A percentile compares a stretch with the other conserved stretches of the same genome.
phyloP scores from a whole-genome alignment of 2,888 invertebrate genomes.

The Mythimna albipuncta region DNA sequence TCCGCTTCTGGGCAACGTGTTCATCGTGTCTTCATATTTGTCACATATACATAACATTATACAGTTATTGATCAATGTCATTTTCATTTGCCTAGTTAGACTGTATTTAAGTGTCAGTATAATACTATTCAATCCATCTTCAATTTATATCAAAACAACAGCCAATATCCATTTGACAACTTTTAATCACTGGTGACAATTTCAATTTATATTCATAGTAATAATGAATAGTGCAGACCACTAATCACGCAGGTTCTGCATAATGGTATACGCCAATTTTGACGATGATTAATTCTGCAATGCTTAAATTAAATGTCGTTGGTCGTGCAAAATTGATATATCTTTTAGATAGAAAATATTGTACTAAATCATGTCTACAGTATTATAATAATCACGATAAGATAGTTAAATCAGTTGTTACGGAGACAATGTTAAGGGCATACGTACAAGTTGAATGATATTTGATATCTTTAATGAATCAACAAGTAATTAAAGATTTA shows the following conservation, averaged over 20 bases:
- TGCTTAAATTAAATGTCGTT: conserved; percentile 12
- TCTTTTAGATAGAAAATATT: not conserved
- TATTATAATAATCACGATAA: conserved; percentile 25
- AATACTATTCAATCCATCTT: not conserved
- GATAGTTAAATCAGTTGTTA: not conserved
- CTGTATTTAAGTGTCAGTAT: not conserved
- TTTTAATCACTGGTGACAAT: conserved; percentile 13
- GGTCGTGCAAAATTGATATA: conserved; percentile 6
- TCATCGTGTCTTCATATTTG: too few relatives aligned
- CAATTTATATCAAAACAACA: not conserved
- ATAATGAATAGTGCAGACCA: conserved; percentile 23
- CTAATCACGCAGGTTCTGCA: conserved; percentile 23
- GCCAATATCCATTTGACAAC: not conserved
- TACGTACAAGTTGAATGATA: not conserved
- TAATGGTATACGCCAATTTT: conserved; percentile 20
- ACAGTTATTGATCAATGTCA: not conserved
- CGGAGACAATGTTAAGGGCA: conserved; percentile 5
- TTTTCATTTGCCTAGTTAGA: not conserved
- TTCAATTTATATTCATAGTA: conserved; percentile 34
- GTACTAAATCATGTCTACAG: conserved; percentile 12
- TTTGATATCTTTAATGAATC: conserved; percentile 34
- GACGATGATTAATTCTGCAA: conserved; percentile 36
- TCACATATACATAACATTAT: too few relatives aligned
- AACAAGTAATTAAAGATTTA: conserved; percentile 6
- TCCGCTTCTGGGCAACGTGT: not conserved